These are phyloP conservation scores for Tenualosa ilisha DNA, from an alignment of 2,797 vertebrate species.

Conservation along the genomic window DNA sequence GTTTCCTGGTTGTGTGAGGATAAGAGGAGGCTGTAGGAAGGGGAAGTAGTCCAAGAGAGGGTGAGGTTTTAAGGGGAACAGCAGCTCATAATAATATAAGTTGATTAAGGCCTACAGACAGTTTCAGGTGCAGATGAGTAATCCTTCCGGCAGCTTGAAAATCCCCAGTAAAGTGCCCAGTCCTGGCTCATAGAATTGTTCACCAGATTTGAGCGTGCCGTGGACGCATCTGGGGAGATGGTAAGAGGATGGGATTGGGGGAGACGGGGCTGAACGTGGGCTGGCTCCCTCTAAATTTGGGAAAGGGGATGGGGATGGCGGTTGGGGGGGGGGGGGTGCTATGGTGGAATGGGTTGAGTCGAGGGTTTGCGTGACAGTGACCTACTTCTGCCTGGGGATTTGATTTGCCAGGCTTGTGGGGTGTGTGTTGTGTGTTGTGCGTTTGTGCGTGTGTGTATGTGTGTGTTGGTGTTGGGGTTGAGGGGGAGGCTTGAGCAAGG, in stretches of 20 bases:
- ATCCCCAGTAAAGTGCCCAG: conserved; percentile 45
- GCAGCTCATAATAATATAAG: conserved; percentile 57
- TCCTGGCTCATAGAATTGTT: conserved; percentile 43
- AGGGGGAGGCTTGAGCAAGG: not conserved
- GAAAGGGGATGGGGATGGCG: not conserved
- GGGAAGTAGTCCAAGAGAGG: not conserved
- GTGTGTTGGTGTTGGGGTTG: not conserved
- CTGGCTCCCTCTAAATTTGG: not conserved
- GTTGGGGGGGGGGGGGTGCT: conserved; percentile 20
- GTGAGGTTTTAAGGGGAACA: conserved; percentile 44
- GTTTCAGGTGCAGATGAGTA: conserved; percentile 49
- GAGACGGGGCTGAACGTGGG: conserved; percentile 51
- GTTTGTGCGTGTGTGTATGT: not conserved
- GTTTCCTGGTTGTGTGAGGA: conserved; percentile 28
- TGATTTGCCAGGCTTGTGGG: conserved; percentile 63
- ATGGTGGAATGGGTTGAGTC: conserved; percentile 46
- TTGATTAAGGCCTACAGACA: conserved; percentile 58
- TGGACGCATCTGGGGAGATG: not conserved
- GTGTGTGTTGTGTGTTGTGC: conserved; percentile 29
- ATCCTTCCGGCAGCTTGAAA: conserved; percentile 54
- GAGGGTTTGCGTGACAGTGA: conserved; percentile 68
- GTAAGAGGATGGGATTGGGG: conserved; percentile 14
- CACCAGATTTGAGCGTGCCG: conserved; percentile 37
- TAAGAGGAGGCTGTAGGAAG: not conserved
- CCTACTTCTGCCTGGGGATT: conserved; percentile 70